Base-by-base conservation (phyloP, 2,888 invertebrate species). In the Andrena praecox region DNA sequence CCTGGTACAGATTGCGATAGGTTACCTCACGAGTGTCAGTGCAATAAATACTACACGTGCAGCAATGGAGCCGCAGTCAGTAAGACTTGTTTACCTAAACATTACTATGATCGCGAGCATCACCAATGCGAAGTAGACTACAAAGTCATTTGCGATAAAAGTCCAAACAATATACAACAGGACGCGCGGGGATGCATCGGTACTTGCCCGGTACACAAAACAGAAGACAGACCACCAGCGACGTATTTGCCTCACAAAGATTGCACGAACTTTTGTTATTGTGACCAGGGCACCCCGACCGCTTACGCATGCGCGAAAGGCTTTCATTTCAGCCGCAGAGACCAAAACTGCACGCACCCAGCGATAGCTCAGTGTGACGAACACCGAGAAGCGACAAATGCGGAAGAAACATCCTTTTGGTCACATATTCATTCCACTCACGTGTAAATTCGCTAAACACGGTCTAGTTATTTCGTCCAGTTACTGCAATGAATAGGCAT, bases 1-100 rank as follows among this genome's bases (percentile, higher is more conserved):
- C 1, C 56, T 12, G 10, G 3, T 10, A 56, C 42, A 27, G 7
- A 20, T 16, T 0, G 31, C 2, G 0, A 0, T 0, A 4, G 0
- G 4, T 0, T 16, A 0, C 7, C 31, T 6, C 85, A 87, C 63
- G 82, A 85, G 2, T 80, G 69, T 33, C 50, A 69, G 10, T 87
- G 85, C 50, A 0, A 59, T 1, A 0, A 31, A 10, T 87, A 77
- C 64, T 82, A 77, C 52, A 10, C 4, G 10, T 75, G 75, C 10
- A 0, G 0, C 0, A 0, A n/a, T 2, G 50, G 16, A 27, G 0
- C 0, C 1, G 42, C 42, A 24, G 0, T 2, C 24, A 7, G 12
- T 20, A 2, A 24, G 10, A 0, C 2, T 2, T 56, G 54, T 24
- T 4, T 7, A 10, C 1, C 8, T 10, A 8, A 8, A 20, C 12